Base-by-base conservation (phyloP, 1,140 invertebrate genomes). In the Drosophila teissieri region DNA sequence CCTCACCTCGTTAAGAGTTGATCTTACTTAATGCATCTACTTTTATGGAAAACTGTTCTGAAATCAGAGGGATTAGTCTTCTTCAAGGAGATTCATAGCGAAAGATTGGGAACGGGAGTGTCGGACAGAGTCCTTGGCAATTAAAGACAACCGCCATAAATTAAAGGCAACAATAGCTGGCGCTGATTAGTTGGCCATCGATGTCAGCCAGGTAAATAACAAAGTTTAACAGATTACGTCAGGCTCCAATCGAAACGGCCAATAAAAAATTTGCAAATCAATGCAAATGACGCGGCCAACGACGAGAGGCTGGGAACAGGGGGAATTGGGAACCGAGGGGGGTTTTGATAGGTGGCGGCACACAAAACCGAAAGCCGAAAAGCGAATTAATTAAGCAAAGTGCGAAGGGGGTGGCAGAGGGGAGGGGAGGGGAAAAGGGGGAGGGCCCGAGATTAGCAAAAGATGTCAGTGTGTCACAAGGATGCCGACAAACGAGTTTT, bases 391-490 rank as follows among this genome's bases (percentile, higher is more conserved):
- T 86, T 86, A 86, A 75, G 57, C 72, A 82, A 88, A 86, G 53
- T 86, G 67, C 12, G 24, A 42, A 39, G n/a, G 45, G 15, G 12
- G 19, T 24, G 45, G n/a, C 22, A 11, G n/a, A 4, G 3, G 14
- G 2, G 31, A 27, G n/a, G 31, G 14, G n/a, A 4, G 3, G 14
- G 2, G 31, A 27, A 31, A 7, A 27, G 12, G 31, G 36, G 22
- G 40, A 36, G 36, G 46, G 37, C 27, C 37, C 42, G 36, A 51
- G 34, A 55, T 53, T 51, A 64, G 49, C 72, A 73, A 88, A 86
- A 88, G 82, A 86, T 88, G 82, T 86, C 83, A 86, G 82, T 86
- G 82, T 88, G 82, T 81, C 82, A 86, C 83, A 86, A 86, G 82
- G 83, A 86, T 86, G 83, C 70, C 61, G 44, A 54, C 69, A 80